phyloP scores from a whole-genome alignment of 2,797 vertebrate genomes.

The Arctocebus calabarensis region DNA sequence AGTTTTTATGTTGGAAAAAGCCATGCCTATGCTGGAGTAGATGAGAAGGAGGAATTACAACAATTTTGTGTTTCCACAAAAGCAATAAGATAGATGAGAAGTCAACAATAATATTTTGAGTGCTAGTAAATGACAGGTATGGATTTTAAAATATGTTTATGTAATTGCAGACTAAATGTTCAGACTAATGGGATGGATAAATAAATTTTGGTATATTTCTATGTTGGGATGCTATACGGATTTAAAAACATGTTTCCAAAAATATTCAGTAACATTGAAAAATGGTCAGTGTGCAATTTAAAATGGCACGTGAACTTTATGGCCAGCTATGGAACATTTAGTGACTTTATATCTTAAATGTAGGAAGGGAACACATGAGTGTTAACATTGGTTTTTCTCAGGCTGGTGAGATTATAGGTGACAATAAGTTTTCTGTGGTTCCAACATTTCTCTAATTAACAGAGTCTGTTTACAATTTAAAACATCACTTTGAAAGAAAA shows the following conservation, averaged over 20 bases:
- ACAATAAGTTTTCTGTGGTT: background rate
- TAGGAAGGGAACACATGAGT: background rate
- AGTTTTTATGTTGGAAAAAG: constrained; percentile 50
- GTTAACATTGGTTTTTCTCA: background rate
- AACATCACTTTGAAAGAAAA: constrained; percentile 20
- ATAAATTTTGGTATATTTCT: constrained; percentile 37
- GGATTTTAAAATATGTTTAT: constrained; percentile 43
- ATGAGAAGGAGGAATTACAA: constrained; percentile 39
- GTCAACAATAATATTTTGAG: constrained; percentile 19
- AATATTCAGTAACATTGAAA: constrained; percentile 30
- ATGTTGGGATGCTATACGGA: constrained; percentile 30
- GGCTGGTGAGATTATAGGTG: background rate
- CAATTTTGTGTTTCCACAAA: background rate
- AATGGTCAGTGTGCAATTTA: constrained; percentile 14
- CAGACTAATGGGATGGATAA: background rate
- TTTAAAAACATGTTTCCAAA: constrained; percentile 62
- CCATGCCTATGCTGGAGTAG: background rate
- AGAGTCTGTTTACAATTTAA: constrained; percentile 11
- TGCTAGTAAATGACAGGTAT: background rate
- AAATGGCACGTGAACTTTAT: too few species aligned
- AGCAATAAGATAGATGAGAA: background rate
- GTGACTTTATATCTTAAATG: background rate
- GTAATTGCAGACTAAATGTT: constrained; percentile 34
- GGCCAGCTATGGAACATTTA: background rate
- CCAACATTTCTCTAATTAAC: background rate